Evolutionary conservation across 1,140 invertebrate genomes (phyloP), one percentile per base, ranked within the genome.

Genomic region (Orussus abietinus): DNA sequence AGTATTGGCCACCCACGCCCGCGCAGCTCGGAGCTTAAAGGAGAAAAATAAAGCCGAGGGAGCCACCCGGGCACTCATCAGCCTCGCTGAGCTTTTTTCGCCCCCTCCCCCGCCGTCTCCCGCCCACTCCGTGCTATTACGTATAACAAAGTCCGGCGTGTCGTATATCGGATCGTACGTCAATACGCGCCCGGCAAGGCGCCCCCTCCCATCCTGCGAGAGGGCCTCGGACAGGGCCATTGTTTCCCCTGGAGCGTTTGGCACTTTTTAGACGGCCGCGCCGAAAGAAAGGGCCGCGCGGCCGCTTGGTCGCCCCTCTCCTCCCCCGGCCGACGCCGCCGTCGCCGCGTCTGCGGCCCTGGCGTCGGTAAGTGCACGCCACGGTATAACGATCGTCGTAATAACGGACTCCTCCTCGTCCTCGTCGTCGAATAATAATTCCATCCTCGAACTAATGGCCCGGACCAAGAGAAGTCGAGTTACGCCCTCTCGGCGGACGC

Each of bases 1-100:
- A 69, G 66, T 69, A 70, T 71, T 66, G 69, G 53, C 66, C 68
- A 71, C 69, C 68, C 64, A 70, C 66, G 61, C 66, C 60, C 55
- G 29, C 37, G 11, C 25, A 26, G 35, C 38, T 34, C 32, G 20
- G 20, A 17, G 31, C n/a, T 35, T 34, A 21, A 31, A 40, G 40
- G 40, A 42, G 45, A 51, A 47, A 39, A 42, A 45, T 20, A 47
- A 47, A 42, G 45, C 45, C 47, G 35, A 44, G 40, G 44, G 44
- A 38, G 33, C 44, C 15, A 19, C 22, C 45, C 54, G 32, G 45
- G 49, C 52, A 59, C 58, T 61, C 58, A 57, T 59, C 52, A 51
- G 43, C 47, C 32, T 49, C 38, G 54, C 54, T 55, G 56, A 59
- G 53, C 57, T 55, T 59, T 61, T 47, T 55, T 63, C 35, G n/a